Conservation (phyloP, 1,140 invertebrate genomes). For the Epicauta chinensis region DNA sequence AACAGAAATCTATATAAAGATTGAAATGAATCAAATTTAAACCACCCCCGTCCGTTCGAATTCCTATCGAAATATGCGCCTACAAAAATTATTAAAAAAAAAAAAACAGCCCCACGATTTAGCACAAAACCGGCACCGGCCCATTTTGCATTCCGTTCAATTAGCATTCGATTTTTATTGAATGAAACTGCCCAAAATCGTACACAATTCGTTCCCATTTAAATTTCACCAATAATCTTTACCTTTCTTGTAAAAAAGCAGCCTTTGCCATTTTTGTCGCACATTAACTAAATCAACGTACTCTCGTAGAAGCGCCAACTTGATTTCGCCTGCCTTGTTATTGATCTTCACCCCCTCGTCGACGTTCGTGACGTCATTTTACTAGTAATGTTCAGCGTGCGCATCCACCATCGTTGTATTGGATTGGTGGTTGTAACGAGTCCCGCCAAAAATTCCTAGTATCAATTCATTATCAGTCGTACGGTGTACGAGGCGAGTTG, state of each 20-base stretch:
- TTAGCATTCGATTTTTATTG: too few relatives aligned
- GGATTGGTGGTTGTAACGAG: slow-evolving; percentile 29
- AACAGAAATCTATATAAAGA: too few relatives aligned
- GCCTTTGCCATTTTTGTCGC: slow-evolving; percentile 58
- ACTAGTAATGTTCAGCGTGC: slow-evolving; percentile 7
- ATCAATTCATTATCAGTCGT: slow-evolving; percentile 27
- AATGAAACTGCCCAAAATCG: too few relatives aligned
- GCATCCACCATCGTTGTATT: background rate
- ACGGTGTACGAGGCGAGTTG: background rate
- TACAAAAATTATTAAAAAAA: too few relatives aligned
- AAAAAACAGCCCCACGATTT: too few relatives aligned
- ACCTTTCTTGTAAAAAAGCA: slow-evolving; percentile 63
- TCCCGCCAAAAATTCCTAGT: slow-evolving; percentile 34
- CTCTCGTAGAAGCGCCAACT: slow-evolving; percentile 41
- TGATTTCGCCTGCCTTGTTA: slow-evolving; percentile 36
- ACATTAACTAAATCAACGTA: slow-evolving; percentile 56
- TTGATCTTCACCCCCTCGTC: slow-evolving; percentile 30
- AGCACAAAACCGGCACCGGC: too few relatives aligned
- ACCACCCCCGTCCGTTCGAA: background rate
- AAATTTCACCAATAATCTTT: slow-evolving; percentile 33
- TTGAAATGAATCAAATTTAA: too few relatives aligned
- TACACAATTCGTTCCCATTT: too few relatives aligned
- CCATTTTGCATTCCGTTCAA: too few relatives aligned
- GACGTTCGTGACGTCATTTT: slow-evolving; percentile 30
- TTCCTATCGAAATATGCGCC: slow-evolving; percentile 9